Evolutionary conservation across 2,113 vertebrate species (phyloP).

Genomic region (Xenopus tropicalis): DNA sequence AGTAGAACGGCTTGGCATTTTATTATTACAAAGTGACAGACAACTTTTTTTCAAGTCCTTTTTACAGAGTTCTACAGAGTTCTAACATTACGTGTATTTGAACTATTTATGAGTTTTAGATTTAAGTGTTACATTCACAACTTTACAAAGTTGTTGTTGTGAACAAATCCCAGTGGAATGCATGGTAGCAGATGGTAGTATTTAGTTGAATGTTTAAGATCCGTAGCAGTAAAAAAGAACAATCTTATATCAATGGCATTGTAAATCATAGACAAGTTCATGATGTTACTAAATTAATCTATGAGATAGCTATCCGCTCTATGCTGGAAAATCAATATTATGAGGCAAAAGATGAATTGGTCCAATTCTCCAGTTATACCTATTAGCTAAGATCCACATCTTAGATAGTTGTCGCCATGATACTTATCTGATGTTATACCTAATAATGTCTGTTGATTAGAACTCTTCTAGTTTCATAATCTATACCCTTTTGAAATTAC

Average conservation of each 20-base stretch:
- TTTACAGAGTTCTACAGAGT: background rate
- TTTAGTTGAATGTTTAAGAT: constrained; percentile 2
- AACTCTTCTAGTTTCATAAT: no score
- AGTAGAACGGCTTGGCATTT: constrained; percentile 13
- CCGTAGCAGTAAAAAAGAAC: background rate
- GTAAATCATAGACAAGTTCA: background rate
- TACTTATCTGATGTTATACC: no score
- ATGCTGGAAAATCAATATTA: constrained; percentile 3
- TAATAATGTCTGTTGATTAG: no score
- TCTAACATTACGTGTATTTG: background rate
- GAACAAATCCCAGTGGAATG: background rate
- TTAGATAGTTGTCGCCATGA: no score
- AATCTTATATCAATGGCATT: background rate
- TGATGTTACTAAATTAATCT: background rate
- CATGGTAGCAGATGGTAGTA: background rate
- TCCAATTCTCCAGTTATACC: background rate
- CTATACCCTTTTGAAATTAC: no score
- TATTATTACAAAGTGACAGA: constrained; percentile 1
- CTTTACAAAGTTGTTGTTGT: background rate
- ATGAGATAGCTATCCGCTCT: background rate
- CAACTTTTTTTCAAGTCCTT: background rate
- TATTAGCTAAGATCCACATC: background rate
- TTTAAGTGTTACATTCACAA: background rate
- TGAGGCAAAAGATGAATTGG: background rate
- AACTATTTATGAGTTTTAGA: background rate